A percentile compares a stretch with the other conserved stretches of the same genome.
Evolutionary conservation across 1,140 invertebrate species (phyloP).

Genomic region (Meloidogyne exigua): DNA sequence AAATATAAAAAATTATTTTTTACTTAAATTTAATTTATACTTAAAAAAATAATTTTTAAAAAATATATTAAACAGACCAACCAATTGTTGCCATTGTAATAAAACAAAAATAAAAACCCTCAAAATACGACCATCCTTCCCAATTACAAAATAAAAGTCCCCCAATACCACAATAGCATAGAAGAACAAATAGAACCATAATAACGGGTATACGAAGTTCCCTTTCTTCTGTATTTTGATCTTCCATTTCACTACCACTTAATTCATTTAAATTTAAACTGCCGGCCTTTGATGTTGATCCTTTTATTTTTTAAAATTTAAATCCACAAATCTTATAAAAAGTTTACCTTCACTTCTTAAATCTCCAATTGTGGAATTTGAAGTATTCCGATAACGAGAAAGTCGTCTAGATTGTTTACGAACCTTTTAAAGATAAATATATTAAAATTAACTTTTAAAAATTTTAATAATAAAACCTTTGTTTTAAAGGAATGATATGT

Average conservation of each 20-base stretch:
- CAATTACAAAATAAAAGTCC: slow-evolving; percentile 57
- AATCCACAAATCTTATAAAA: not conserved
- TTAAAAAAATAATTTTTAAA: not conserved
- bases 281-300: slow-evolving; percentile 49
- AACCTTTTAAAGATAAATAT: slow-evolving; percentile 30
- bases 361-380: slow-evolving; percentile 42
- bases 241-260: slow-evolving; percentile 44
- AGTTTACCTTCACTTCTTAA: slow-evolving; percentile 4
- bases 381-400: slow-evolving; percentile 47
- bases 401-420: slow-evolving; percentile 54
- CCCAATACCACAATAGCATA: slow-evolving; percentile 60
- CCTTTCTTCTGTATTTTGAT: slow-evolving; percentile 21
- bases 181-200: slow-evolving; percentile 59
- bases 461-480: not conserved
- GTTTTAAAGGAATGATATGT: slow-evolving; percentile 24
- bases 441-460: slow-evolving; percentile 18
- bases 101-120: slow-evolving; percentile 64
- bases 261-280: slow-evolving; percentile 61
- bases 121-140: slow-evolving; percentile 63
- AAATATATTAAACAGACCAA: slow-evolving; percentile 5
- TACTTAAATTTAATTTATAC: not conserved
- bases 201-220: slow-evolving; percentile 57
- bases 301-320: not conserved
- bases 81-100: slow-evolving; percentile 64
- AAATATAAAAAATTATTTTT: not conserved